Base-by-base conservation (phyloP, 1,140 invertebrate genomes). In the Lutraria rhynchaena region DNA sequence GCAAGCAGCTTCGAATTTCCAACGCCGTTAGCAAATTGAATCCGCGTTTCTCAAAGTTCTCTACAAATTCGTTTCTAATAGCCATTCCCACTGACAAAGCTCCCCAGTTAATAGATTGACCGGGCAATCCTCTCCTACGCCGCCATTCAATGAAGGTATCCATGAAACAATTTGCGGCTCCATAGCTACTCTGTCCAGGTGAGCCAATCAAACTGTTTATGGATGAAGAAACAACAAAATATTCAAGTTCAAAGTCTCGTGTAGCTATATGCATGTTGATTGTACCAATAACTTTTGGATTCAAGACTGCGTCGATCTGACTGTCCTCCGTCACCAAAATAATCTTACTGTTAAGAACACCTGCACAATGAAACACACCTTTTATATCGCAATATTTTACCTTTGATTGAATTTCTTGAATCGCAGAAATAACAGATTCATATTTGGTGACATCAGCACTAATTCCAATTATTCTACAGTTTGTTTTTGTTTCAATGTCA, bases 321-420 rank as follows among this genome's bases (percentile, higher is more conserved):
- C 31, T 35, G 31, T 75, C 41, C n/a, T 58, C 19, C 13, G 61
- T 3, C 22, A 60, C 46, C 7, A 46, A 29, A 0, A 75, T 22
- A 9, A 61, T 29, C 35, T 49, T 24, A 0, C 9, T 19, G 3
- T 60, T 24, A 7, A 89, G 55, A 49, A 88, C 83, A n/a, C 84
- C 87, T 11, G 87, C 89, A 2, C 88, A 88, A 60, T 86, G 85
- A 51, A 88, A 88, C 13, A 90, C 67, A 3, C 89, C 88, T 76
- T 86, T 87, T 0, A 89, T 19, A 11, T 51, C 13, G 27, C 13
- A 27, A 46, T 35, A 9, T 27, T 11, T 15, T 9, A 33, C 15
- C 9, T 37, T 13, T 11, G 2, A 3, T 53, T 67, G 24, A 13
- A 77, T 53, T 29, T 65, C 46, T 27, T 22, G 5, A 0, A 77